Percentiles rank a stretch among this genome's conserved stretches.
These are phyloP conservation scores for Chorisops tibialis DNA, from an alignment of 2,888 invertebrate species.

Conservation along the genomic window DNA sequence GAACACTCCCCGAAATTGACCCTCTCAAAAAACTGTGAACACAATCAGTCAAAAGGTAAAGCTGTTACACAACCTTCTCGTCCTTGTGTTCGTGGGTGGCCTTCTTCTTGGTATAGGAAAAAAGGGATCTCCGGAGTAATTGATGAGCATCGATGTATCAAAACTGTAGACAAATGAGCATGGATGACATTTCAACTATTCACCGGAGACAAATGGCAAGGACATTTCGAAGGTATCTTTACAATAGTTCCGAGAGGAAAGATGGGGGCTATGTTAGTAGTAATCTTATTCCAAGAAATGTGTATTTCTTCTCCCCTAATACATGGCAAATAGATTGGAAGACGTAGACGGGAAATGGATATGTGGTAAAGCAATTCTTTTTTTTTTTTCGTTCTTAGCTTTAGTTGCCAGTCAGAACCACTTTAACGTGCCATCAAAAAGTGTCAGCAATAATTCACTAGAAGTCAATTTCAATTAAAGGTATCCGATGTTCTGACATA, in stretches of 20 bases:
- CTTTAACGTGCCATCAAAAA: constrained; percentile 33
- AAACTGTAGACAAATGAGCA: constrained; percentile 34
- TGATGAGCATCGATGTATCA: constrained; percentile 34
- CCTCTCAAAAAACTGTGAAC: background rate
- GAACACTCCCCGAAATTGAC: constrained; percentile 3
- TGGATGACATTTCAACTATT: constrained; percentile 32
- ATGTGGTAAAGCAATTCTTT: background rate
- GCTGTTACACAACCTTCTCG: background rate
- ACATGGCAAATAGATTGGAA: no score
- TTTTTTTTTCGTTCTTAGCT: background rate
- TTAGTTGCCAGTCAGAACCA: constrained; percentile 26
- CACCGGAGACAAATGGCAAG: constrained; percentile 9
- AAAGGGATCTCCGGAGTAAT: constrained; percentile 31
- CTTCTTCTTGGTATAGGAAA: constrained; percentile 1
- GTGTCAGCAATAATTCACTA: constrained; percentile 34
- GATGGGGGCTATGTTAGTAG: background rate
- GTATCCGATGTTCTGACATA: constrained; percentile 28
- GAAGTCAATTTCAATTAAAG: constrained; percentile 34
- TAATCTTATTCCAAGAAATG: background rate
- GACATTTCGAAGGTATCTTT: background rate
- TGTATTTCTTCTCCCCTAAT: background rate
- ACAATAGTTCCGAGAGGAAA: no score
- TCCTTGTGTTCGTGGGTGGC: background rate
- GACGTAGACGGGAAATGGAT: no score
- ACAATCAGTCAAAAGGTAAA: background rate